Evolutionary conservation across 2,888 invertebrate genomes (phyloP).

Genomic region (Drosophila antonietae): DNA sequence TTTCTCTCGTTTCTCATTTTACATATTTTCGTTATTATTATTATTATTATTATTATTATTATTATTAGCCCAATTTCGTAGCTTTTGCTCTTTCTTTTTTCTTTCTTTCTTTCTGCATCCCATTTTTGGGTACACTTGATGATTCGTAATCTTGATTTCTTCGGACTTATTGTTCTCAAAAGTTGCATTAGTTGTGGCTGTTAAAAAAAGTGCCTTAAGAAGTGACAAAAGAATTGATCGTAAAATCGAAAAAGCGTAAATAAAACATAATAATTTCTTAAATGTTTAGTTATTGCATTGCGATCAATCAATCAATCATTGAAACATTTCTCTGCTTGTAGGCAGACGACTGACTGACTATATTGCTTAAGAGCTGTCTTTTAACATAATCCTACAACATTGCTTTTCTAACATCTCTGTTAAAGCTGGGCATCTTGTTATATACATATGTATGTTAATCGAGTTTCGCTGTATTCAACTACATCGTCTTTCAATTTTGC

Average conservation of each 20-base stretch:
- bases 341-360: not conserved
- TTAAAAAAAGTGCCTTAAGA: conserved; percentile 42
- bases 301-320: conserved; percentile 3
- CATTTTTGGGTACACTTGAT: conserved; percentile 13
- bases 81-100: not conserved
- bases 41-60: conserved; percentile 29
- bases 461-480: conserved; percentile 48
- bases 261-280: conserved; percentile 4
- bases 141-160: conserved; percentile 16
- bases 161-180: conserved; percentile 26
- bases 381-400: conserved; percentile 22
- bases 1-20: conserved; percentile 24
- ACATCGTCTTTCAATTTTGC: conserved; percentile 47
- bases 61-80: conserved; percentile 43
- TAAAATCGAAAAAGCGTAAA: conserved; percentile 14
- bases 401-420: conserved; percentile 6
- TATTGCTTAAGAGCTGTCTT: conserved; percentile 25
- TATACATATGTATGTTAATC: not conserved
- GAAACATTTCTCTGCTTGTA: conserved; percentile 1
- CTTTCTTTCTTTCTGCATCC: not conserved
- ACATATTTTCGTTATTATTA: conserved; percentile 13
- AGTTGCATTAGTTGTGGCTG: conserved; percentile 22
- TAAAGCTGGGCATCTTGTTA: conserved; percentile 30
- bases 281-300: conserved; percentile 6
- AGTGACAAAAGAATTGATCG: conserved; percentile 18